Evolutionary conservation across 2,888 invertebrate genomes (phyloP).

Genomic region (Dynastes maya): DNA sequence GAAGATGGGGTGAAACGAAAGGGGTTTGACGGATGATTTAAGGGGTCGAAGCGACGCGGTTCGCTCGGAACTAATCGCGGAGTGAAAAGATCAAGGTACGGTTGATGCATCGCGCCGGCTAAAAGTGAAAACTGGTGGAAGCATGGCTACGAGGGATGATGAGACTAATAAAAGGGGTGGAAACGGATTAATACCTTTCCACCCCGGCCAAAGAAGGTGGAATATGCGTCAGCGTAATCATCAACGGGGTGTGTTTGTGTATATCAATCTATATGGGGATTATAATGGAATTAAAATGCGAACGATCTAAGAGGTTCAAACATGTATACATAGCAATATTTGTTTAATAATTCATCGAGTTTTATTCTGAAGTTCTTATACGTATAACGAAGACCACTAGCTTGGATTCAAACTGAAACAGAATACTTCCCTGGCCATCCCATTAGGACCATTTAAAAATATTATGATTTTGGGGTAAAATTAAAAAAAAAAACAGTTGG

Average conservation of each 20-base stretch:
- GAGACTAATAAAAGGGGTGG: constrained; percentile 51
- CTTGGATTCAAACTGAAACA: too few relatives aligned
- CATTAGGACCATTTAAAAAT: too few relatives aligned
- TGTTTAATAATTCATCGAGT: too few relatives aligned
- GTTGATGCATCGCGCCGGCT: constrained; percentile 15
- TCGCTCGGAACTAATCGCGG: constrained; percentile 48
- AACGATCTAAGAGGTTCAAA: too few relatives aligned
- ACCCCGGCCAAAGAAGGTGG: constrained; percentile 18
- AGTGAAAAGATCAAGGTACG: constrained; percentile 48
- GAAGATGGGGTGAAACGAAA: constrained; percentile 48
- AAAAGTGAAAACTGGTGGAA: constrained; percentile 48
- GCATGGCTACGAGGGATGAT: constrained; percentile 49
- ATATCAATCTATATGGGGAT: constrained; percentile 35
- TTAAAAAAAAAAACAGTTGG: too few relatives aligned
- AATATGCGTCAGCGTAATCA: constrained; percentile 41
- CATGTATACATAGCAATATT: too few relatives aligned
- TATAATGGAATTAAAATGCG: constrained; percentile 35
- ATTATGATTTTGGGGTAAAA: too few relatives aligned
- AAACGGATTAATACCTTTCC: constrained; percentile 46
- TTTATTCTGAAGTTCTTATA: too few relatives aligned
- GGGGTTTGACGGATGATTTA: constrained; percentile 52
- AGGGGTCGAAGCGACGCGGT: constrained; percentile 43
- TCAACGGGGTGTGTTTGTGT: constrained; percentile 35
- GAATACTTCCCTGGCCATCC: too few relatives aligned
- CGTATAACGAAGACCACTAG: too few relatives aligned